Percentiles rank a stretch among this genome's conserved stretches.
phyloP scores from a whole-genome alignment of 2,113 vertebrate genomes.

The Electrona antarctica region DNA sequence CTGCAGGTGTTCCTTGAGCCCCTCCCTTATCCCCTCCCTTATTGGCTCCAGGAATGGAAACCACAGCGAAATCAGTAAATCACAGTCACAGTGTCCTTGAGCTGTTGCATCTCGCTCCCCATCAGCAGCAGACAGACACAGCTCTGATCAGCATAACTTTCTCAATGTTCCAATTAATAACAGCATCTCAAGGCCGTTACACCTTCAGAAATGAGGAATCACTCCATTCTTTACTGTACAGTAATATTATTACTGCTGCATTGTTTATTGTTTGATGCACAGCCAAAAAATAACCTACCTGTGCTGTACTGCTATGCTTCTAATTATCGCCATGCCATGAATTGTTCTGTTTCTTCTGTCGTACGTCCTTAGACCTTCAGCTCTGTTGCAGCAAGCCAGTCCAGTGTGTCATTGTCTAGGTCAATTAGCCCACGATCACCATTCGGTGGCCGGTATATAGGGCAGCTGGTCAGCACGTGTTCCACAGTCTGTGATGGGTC shows the following conservation, averaged over 20 bases:
- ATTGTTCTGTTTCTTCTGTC: slow-evolving; percentile 44
- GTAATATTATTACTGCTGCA: not conserved
- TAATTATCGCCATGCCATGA: slow-evolving; percentile 20
- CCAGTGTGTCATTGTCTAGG: too few relatives aligned
- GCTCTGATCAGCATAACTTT: slow-evolving; percentile 23
- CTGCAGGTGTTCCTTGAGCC: slow-evolving; percentile 54
- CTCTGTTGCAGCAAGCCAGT: too few relatives aligned
- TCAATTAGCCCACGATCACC: too few relatives aligned
- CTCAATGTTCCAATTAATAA: slow-evolving; percentile 22
- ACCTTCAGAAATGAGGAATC: too few relatives aligned
- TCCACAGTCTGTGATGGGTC: too few relatives aligned
- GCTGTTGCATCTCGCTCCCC: slow-evolving; percentile 43
- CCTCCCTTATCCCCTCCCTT: slow-evolving; percentile 42
- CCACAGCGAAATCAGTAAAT: slow-evolving; percentile 46
- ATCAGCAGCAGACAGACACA: slow-evolving; percentile 8
- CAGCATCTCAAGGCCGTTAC: not conserved
- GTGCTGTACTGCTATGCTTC: not conserved
- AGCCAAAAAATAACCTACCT: not conserved
- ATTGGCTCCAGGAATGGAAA: slow-evolving; percentile 49
- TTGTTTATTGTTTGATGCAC: not conserved
- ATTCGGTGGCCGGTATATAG: too few relatives aligned
- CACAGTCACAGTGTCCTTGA: slow-evolving; percentile 18
- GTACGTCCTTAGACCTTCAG: too few relatives aligned
- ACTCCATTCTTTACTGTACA: not conserved
- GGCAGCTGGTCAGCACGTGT: too few relatives aligned